Evolutionary conservation across 30 jellyfish, hydroid and myxozoan species (phyloP), one percentile per base, ranked within the genome.

Genomic region (Haliclystus octoradiatus): DNA sequence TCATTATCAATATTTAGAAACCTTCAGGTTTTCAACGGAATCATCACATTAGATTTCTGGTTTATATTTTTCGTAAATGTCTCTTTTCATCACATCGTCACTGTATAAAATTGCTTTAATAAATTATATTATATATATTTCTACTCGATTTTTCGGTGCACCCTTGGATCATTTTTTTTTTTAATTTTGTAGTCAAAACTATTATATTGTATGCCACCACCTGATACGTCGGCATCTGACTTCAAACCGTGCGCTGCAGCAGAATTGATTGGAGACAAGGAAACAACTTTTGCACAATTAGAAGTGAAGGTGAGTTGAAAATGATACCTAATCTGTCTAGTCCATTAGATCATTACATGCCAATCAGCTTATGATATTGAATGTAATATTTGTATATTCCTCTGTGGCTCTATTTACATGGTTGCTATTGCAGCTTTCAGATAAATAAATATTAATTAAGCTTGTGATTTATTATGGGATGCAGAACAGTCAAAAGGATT

Each of bases 161-260:
- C 19, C 19, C 19, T 40, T 40, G 19, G 13, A n/a, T 50, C 30
- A 15, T 14, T 71, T 71, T 22, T 26, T 52, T 28, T 71, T 19
- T 28, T 81, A 24, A 47, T 4, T 24, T 52, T 78, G 22, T 31
- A 88, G 97, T 94, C 94, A 12, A 88, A 81, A 53, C 88, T 88
- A 34, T 66, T 86, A 7, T 86, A 86, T 63, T 70, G 92, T 31
- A 85, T 75, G 66, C 96, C 96, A n/a, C 92, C 96, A 3, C 96
- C 96, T 47, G 92, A 62, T 0, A 73, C 72, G 19, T 3, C 90
- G 0, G 33, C 26, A 29, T 66, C 25, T 2, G 84, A 78, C 25
- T 85, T 72, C 69, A 62, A 65, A 66, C 93, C 96, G 7, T 82
- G 77, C 15, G 49, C 26, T 9, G 33, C 31, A 2, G 34, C 64